Evolutionary conservation across 1,140 invertebrate genomes (phyloP).

Genomic region (Drosophila watanabei): DNA sequence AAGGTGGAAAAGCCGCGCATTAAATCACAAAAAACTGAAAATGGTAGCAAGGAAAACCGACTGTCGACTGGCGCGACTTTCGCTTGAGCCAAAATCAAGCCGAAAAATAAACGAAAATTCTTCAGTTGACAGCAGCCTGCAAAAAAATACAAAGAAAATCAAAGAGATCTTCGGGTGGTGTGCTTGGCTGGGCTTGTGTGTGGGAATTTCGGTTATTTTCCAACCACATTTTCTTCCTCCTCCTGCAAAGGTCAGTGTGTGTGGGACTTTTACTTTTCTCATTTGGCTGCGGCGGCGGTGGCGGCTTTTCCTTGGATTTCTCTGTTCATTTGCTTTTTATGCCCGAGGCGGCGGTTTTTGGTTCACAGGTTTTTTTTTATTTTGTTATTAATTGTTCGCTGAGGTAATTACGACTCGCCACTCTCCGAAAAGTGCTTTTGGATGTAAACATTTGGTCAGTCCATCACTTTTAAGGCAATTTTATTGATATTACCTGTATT

Average conservation of each 20-base stretch:
- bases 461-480: slow-evolving; percentile 12
- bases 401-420: slow-evolving; percentile 34
- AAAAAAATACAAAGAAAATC: slow-evolving; percentile 45
- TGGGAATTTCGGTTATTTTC: slow-evolving; percentile 59
- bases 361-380: slow-evolving; percentile 25
- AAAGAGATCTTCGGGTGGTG: slow-evolving; percentile 47
- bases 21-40: slow-evolving; percentile 72
- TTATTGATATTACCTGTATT: no score
- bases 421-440: slow-evolving; percentile 32
- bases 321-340: slow-evolving; percentile 12
- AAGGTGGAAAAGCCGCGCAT: slow-evolving; percentile 64
- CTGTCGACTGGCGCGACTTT: slow-evolving; percentile 57
- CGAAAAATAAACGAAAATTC: slow-evolving; percentile 48
- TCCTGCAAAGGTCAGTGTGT: slow-evolving; percentile 55
- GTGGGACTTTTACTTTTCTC: slow-evolving; percentile 60
- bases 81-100: slow-evolving; percentile 58
- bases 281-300: slow-evolving; percentile 21
- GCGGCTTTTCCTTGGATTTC: slow-evolving; percentile 23
- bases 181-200: slow-evolving; percentile 32
- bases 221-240: slow-evolving; percentile 40
- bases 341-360: slow-evolving; percentile 21
- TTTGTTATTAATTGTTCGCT: slow-evolving; percentile 48
- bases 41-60: slow-evolving; percentile 60
- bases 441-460: slow-evolving; percentile 27
- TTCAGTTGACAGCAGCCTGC: slow-evolving; percentile 57